A percentile compares a stretch with the other conserved stretches of the same genome.
Evolutionary conservation across 1,140 invertebrate genomes (phyloP).

Genomic region (Drosophila albomicans): DNA sequence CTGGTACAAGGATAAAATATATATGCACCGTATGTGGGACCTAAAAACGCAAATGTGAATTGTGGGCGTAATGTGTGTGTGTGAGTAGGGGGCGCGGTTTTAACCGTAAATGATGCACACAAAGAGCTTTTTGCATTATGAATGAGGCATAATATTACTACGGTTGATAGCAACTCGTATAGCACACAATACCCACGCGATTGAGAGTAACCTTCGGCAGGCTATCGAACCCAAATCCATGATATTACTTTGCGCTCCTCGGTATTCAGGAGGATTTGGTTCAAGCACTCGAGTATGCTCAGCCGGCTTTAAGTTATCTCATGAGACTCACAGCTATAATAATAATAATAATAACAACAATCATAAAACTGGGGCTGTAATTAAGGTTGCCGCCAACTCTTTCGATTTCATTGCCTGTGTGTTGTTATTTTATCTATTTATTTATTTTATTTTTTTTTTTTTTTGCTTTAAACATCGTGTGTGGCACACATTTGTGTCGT

Average conservation of each 20-base stretch:
- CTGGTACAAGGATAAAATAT: slow-evolving; percentile 72
- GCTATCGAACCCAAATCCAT: slow-evolving; percentile 35
- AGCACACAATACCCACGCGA: background rate
- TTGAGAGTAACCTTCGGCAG: slow-evolving; percentile 13
- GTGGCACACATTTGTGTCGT: background rate
- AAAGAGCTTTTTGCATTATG: slow-evolving; percentile 47
- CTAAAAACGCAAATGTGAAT: slow-evolving; percentile 26
- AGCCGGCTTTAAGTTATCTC: slow-evolving; percentile 13
- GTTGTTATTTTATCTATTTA: background rate
- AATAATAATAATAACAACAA: background rate
- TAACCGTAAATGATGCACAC: slow-evolving; percentile 30
- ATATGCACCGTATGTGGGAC: background rate
- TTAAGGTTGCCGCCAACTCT: slow-evolving; percentile 7
- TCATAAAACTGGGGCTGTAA: slow-evolving; percentile 10
- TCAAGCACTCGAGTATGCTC: slow-evolving; percentile 4
- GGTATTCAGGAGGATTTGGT: slow-evolving; percentile 1
- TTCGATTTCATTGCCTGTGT: background rate
- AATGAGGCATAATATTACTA: slow-evolving; percentile 34
- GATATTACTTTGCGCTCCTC: slow-evolving; percentile 1
- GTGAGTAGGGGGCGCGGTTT: slow-evolving; percentile 26
- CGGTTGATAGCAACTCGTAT: background rate
- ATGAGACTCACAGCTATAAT: background rate
- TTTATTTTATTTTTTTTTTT: background rate
- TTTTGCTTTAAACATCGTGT: background rate
- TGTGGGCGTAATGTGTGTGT: slow-evolving; percentile 36